Conservation (phyloP, 2,888 invertebrate genomes). For the Geophilus truncorum region DNA sequence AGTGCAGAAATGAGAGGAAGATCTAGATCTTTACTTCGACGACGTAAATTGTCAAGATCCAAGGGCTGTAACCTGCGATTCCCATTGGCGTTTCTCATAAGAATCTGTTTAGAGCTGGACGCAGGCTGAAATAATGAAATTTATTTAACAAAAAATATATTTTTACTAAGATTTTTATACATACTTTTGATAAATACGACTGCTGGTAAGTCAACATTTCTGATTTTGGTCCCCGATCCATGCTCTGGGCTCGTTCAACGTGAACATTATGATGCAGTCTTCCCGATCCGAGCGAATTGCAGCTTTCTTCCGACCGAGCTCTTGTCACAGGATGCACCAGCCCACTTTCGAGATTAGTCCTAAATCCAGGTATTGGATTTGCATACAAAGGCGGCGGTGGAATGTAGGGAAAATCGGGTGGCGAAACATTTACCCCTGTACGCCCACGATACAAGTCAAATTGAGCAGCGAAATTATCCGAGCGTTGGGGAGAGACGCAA, state of each 20-base stretch:
- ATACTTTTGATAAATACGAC: neutral
- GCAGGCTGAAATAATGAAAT: neutral
- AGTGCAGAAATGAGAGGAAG: constrained; percentile 86
- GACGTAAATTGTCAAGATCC: constrained; percentile 76
- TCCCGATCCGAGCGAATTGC: neutral
- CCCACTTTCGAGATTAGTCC: neutral
- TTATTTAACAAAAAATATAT: neutral
- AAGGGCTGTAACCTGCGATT: constrained; percentile 48
- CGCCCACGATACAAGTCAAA: neutral
- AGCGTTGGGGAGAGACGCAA: neutral
- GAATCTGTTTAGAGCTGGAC: neutral
- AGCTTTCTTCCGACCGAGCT: constrained; percentile 31
- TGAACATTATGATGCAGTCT: neutral
- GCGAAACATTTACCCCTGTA: neutral
- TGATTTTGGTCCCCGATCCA: neutral
- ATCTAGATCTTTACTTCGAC: constrained; percentile 83
- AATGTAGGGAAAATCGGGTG: neutral
- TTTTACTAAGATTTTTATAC: neutral
- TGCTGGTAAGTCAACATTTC: no score
- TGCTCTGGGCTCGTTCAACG: constrained; percentile 22
- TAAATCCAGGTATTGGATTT: constrained; percentile 28
- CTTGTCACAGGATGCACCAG: neutral
- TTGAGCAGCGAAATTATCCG: neutral
- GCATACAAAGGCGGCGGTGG: constrained; percentile 37
- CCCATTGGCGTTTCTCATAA: neutral